A percentile compares a stretch with the other conserved stretches of the same genome.
Conservation (phyloP, 2,113 vertebrate genomes). For the Sula dactylatra region DNA sequence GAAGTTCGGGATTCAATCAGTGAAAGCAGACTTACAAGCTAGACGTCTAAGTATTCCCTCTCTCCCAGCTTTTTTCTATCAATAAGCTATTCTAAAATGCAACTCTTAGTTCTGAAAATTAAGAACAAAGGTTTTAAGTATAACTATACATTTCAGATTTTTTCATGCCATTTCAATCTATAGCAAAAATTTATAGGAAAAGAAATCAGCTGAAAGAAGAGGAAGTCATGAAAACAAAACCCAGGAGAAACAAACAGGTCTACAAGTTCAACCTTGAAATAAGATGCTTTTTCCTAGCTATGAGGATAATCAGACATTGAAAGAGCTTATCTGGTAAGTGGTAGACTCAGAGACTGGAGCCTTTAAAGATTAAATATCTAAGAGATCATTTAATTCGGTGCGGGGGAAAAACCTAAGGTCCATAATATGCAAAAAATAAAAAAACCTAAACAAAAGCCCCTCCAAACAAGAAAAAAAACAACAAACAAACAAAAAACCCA, state of each 20-base stretch:
- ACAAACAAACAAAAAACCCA: neutral
- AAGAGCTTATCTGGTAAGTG: conserved; percentile 5
- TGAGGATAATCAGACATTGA: neutral
- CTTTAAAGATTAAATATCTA: neutral
- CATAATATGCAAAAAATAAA: neutral
- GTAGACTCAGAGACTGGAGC: neutral
- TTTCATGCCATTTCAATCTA: neutral
- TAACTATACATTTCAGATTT: neutral
- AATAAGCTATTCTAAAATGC: neutral
- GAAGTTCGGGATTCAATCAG: neutral
- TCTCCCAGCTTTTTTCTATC: neutral
- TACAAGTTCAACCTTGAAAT: neutral
- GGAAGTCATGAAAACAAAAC: neutral
- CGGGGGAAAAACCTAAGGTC: neutral
- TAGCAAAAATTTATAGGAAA: neutral
- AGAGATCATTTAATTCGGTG: neutral
- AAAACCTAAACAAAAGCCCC: too few relatives aligned
- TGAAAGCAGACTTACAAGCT: neutral
- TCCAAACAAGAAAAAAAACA: too few relatives aligned
- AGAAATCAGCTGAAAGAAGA: neutral
- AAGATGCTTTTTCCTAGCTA: neutral
- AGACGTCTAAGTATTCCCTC: neutral
- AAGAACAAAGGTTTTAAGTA: neutral
- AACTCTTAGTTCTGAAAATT: neutral
- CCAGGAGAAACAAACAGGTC: neutral